Conservation (phyloP, 2,797 vertebrate species). For the Decapterus maruadsi region DNA sequence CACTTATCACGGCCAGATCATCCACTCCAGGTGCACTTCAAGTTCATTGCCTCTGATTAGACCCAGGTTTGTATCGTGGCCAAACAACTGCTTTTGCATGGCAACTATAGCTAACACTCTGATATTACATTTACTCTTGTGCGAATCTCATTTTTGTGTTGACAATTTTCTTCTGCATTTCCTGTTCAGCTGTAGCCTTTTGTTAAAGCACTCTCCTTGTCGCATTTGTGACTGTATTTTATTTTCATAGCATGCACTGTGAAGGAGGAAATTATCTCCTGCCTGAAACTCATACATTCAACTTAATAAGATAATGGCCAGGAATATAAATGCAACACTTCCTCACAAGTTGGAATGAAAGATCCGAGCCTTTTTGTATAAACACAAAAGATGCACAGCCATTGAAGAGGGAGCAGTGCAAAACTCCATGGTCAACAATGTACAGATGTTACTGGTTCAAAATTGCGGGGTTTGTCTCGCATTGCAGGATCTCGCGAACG, state of each 20-base stretch:
- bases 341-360: no score
- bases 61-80: slow-evolving; percentile 37
- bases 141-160: slow-evolving; percentile 12
- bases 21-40: slow-evolving; percentile 35
- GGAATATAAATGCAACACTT: no score
- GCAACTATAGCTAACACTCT: slow-evolving; percentile 15
- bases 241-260: background rate
- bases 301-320: background rate
- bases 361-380: no score
- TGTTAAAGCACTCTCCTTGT: slow-evolving; percentile 6
- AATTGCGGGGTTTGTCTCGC: no score
- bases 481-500: no score
- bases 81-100: slow-evolving; percentile 43
- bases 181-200: background rate
- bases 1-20: slow-evolving; percentile 41
- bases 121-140: slow-evolving; percentile 18
- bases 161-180: slow-evolving; percentile 11
- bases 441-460: no score
- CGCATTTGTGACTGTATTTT: background rate
- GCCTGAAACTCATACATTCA: background rate
- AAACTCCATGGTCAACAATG: no score
- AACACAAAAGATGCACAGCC: no score
- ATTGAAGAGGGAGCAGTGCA: no score
- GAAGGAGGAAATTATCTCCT: background rate
- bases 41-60: slow-evolving; percentile 26